Evolutionary conservation across 2,888 invertebrate species (phyloP).

Genomic region (Rhagium mordax): DNA sequence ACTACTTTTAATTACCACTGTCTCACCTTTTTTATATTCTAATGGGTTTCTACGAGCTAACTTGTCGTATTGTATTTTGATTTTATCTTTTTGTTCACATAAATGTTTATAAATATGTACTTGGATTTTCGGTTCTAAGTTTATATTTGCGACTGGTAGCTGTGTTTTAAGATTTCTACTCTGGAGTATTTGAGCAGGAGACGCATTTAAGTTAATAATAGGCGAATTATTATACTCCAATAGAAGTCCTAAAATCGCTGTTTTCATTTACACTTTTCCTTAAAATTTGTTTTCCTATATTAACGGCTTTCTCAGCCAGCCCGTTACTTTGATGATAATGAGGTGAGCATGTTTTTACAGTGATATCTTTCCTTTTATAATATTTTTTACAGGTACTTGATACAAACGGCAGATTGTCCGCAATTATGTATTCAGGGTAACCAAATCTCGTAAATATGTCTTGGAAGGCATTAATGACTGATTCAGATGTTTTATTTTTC

Average conservation of each 20-base stretch:
- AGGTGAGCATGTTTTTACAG: constrained; percentile 39
- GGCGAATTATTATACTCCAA: constrained; percentile 48
- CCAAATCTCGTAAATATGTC: constrained; percentile 51
- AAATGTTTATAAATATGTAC: not conserved
- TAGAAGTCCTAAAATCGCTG: constrained; percentile 42
- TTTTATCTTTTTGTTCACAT: not conserved
- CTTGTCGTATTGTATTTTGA: constrained; percentile 2
- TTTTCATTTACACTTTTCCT: constrained; percentile 45
- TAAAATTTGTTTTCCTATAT: constrained; percentile 52
- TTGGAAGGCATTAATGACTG: constrained; percentile 48
- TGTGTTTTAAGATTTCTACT: constrained; percentile 43
- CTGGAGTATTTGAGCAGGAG: constrained; percentile 49
- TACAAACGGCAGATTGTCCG: constrained; percentile 52
- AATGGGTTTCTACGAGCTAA: not conserved
- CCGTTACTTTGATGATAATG: constrained; percentile 47
- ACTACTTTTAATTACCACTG: constrained; percentile 39
- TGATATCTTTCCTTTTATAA: constrained; percentile 46
- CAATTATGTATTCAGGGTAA: constrained; percentile 55
- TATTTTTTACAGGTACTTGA: constrained; percentile 46
- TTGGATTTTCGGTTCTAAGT: constrained; percentile 47
- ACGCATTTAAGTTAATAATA: constrained; percentile 42
- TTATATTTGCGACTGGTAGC: constrained; percentile 37
- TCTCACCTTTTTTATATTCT: not conserved
- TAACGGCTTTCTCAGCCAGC: constrained; percentile 49
- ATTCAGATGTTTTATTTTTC: constrained; percentile 46